These are phyloP conservation scores for Trichonephila inaurata DNA, from an alignment of 1,140 invertebrate species.

Conservation along the genomic window DNA sequence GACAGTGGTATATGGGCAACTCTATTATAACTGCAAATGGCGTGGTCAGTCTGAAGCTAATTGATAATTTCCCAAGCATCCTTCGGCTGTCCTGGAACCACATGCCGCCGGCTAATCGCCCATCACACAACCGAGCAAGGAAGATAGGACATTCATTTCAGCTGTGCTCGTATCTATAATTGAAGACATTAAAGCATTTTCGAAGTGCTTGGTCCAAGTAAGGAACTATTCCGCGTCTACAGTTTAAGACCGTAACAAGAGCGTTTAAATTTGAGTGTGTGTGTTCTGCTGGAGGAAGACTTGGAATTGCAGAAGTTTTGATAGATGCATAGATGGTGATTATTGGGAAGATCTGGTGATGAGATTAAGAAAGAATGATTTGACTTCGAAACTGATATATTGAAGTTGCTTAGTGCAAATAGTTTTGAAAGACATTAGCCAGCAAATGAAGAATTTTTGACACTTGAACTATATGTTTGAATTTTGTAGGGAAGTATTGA, in stretches of 20 bases:
- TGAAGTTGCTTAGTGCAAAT: too few species aligned
- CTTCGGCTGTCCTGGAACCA: not conserved
- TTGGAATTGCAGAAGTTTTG: conserved; percentile 8
- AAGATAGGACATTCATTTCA: conserved; percentile 9
- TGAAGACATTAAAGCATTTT: conserved; percentile 31
- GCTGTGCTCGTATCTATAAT: not conserved
- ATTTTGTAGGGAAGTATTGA: too few species aligned
- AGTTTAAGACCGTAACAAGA: not conserved
- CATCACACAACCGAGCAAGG: not conserved
- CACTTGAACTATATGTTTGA: too few species aligned
- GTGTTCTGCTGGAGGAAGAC: not conserved
- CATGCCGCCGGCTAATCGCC: conserved; percentile 23
- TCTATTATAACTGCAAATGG: conserved; percentile 57
- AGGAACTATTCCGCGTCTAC: not conserved
- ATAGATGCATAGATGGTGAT: not conserved
- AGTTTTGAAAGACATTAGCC: too few species aligned
- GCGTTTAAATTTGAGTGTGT: conserved; percentile 3
- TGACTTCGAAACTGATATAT: too few species aligned
- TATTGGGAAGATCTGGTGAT: too few species aligned
- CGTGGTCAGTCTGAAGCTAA: conserved; percentile 46
- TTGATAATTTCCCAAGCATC: conserved; percentile 61
- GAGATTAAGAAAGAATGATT: too few species aligned
- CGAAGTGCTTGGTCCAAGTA: not conserved
- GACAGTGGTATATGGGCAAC: not conserved
- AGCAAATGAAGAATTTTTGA: too few species aligned